Conservation (phyloP, 2,113 vertebrate species). For the Boulengeromyrus knoepffleri region DNA sequence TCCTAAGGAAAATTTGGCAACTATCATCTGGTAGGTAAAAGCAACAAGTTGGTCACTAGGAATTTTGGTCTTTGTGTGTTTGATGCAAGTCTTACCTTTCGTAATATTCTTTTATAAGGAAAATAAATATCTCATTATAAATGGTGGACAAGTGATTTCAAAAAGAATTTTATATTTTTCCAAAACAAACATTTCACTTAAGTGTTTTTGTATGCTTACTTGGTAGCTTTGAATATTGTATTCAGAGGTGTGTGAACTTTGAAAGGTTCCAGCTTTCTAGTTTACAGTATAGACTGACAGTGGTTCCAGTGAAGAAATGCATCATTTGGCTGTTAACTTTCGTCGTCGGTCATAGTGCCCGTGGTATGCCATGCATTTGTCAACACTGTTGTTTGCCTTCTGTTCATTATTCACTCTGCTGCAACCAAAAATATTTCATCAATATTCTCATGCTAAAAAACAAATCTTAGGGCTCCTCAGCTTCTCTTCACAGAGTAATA, state of each 20-base stretch:
- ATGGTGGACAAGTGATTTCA: not conserved
- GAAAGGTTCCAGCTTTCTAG: not conserved
- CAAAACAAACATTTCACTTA: not conserved
- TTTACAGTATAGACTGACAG: not conserved
- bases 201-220: not conserved
- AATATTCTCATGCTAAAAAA: not conserved
- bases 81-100: not conserved
- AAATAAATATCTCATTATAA: not conserved
- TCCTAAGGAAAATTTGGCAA: not conserved
- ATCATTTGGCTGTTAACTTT: not conserved
- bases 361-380: not conserved
- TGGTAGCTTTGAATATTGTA: not conserved
- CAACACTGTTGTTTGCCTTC: not conserved
- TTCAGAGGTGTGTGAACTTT: not conserved
- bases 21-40: not conserved
- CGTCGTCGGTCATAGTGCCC: not conserved
- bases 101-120: not conserved
- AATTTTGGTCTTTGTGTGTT: not conserved
- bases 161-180: not conserved
- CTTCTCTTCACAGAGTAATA: not conserved
- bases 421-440: not conserved
- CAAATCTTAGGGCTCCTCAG: not conserved
- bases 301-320: not conserved
- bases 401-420: not conserved
- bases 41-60: not conserved